These are phyloP conservation scores for Sarcophaga caerulescens DNA, from an alignment of 2,888 invertebrate genomes.

Conservation along the genomic window DNA sequence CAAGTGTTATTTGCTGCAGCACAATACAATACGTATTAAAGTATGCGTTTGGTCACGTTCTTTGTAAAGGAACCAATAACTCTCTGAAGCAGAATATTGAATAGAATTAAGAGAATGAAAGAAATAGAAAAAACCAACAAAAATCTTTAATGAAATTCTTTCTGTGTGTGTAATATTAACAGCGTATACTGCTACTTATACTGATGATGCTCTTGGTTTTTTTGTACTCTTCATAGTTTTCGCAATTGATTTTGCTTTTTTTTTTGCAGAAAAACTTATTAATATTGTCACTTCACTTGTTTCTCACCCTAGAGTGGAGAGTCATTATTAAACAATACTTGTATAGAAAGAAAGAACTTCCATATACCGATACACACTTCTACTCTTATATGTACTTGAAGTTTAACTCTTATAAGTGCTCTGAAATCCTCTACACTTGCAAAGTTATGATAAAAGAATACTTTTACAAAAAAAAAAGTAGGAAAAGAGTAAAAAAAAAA, in stretches of 20 bases:
- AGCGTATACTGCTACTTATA: not conserved
- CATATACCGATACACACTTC: not conserved
- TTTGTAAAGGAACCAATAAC: conserved; percentile 54
- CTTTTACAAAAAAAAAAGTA: not conserved
- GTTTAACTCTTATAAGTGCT: conserved; percentile 36
- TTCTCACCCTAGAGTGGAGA: conserved; percentile 57
- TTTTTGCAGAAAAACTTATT: conserved; percentile 51
- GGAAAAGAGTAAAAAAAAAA: not conserved
- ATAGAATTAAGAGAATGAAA: conserved; percentile 27
- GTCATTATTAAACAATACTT: conserved; percentile 40
- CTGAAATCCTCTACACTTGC: not conserved
- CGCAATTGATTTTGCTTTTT: not conserved
- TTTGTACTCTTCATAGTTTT: not conserved
- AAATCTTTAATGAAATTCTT: conserved; percentile 36
- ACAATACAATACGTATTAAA: conserved; percentile 60
- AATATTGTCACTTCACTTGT: conserved; percentile 62
- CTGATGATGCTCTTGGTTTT: not conserved
- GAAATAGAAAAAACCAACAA: conserved; percentile 12
- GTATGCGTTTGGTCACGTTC: conserved; percentile 65
- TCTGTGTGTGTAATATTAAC: conserved; percentile 21
- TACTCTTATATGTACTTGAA: not conserved
- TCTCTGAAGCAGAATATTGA: conserved; percentile 44
- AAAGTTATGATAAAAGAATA: conserved; percentile 46
- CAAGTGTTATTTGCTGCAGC: not conserved
- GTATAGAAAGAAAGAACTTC: not conserved